Evolutionary conservation across 2,888 invertebrate genomes (phyloP), one percentile per base, ranked within the genome.

Genomic region (Pseudanteris insignis): DNA sequence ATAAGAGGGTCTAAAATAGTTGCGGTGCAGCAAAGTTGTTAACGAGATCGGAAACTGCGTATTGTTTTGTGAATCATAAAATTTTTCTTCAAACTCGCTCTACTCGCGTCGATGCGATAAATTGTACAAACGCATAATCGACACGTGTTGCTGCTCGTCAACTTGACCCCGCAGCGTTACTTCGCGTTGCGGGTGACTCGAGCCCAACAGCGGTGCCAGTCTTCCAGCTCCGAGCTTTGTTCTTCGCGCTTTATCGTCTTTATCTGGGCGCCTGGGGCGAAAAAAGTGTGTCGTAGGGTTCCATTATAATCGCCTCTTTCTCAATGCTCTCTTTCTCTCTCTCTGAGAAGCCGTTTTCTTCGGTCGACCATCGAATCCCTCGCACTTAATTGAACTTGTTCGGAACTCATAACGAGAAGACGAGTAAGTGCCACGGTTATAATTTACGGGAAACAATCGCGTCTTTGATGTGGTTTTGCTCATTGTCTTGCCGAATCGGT

Each of bases 311-410:
- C 67, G 61, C 40, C 34, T 44, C 38, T 6, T 9, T 37, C 41
- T 24, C 44, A 15, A 12, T 13, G 9, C 33, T 29, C 38, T 13
- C 33, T 66, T 66, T 29, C 38, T 13, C 33, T 66, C 66, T 68
- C 67, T 64, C 68, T 67, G 69, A 72, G 76, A 77, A 77, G 76
- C 76, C 77, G 70, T 75, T 68, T 70, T 65, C 66, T 64, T 68
- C 66, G 63, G 61, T 58, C 65, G 61, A 46, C 53, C 33, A 4
- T n/a, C 26, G 6, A 6, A 3, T 18, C 43, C 34, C 68, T 65
- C 63, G 60, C 73, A 78, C 76, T 79, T 79, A 79, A 79, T 79
- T 79, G 79, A 79, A 79, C 78, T 79, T 79, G 79, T 79, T 79
- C 74, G 70, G 69, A 78, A 79, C 78, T 79, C 79, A 75, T 78